phyloP scores from a whole-genome alignment of 2,888 invertebrate species.

The Leucozona laternaria region DNA sequence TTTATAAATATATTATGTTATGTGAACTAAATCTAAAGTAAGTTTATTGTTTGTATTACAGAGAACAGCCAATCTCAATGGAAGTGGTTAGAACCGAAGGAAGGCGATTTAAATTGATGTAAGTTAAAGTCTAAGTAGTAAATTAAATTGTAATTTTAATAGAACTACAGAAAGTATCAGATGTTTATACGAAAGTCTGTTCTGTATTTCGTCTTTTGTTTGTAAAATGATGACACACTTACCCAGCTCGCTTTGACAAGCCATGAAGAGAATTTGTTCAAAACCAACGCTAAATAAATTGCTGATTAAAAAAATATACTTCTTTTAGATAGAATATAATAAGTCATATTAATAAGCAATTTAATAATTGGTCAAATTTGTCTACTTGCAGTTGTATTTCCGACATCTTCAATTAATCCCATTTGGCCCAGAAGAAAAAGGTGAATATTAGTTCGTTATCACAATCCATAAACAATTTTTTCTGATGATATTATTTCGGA shows the following conservation, averaged over 20 bases:
- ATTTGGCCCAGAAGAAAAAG: not conserved
- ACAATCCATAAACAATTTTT: not conserved
- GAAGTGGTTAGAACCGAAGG: no score
- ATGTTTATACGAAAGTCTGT: no score
- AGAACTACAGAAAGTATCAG: no score
- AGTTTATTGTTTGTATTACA: no score
- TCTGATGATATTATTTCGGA: conserved; percentile 53
- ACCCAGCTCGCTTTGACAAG: conserved; percentile 55
- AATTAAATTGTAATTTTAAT: no score
- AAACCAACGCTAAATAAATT: conserved; percentile 24
- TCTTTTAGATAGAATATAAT: no score
- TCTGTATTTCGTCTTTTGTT: not conserved
- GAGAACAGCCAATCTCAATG: no score
- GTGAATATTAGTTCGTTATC: not conserved
- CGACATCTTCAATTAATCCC: not conserved
- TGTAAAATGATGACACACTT: not conserved
- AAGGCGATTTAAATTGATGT: no score
- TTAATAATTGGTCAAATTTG: not conserved
- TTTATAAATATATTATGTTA: no score
- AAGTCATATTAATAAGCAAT: no score
- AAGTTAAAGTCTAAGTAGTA: no score
- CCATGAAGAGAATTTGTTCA: conserved; percentile 53
- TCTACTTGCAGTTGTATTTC: not conserved
- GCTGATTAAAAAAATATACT: conserved; percentile 7
- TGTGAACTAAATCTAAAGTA: no score